Conservation (phyloP, 2,888 invertebrate species). For the Hydriomena furcata region DNA sequence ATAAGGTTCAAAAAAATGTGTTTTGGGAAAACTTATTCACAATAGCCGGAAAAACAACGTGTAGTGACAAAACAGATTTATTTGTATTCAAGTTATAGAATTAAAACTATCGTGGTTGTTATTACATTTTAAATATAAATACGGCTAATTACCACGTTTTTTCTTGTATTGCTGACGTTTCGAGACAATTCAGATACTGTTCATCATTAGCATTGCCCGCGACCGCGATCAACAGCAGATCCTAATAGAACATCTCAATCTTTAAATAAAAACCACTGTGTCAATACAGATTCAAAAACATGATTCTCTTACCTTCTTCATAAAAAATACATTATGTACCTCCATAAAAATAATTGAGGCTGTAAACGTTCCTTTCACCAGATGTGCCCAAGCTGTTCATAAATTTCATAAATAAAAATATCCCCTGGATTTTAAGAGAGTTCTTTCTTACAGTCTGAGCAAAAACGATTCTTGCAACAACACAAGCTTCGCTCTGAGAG, state of each 20-base stretch:
- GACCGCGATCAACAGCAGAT: too few species aligned
- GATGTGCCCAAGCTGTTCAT: slow-evolving; percentile 27
- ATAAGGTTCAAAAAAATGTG: slow-evolving; percentile 70
- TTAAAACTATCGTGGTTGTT: too few species aligned
- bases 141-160: too few species aligned
- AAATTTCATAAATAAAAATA: slow-evolving; percentile 25
- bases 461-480: slow-evolving; percentile 96
- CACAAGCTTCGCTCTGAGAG: slow-evolving; percentile 96
- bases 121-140: too few species aligned
- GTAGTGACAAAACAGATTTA: slow-evolving; percentile 1
- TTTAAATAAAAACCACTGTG: not conserved
- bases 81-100: not conserved
- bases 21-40: slow-evolving; percentile 37
- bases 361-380: slow-evolving; percentile 27
- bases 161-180: too few species aligned
- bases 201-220: too few species aligned
- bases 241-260: not conserved
- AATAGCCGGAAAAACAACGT: not conserved
- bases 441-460: slow-evolving; percentile 88
- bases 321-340: slow-evolving; percentile 27
- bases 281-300: slow-evolving; percentile 1
- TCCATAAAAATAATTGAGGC: slow-evolving; percentile 32
- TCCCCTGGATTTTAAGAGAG: not conserved
- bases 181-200: too few species aligned
- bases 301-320: slow-evolving; percentile 9